A percentile compares a stretch with the other conserved stretches of the same genome.
Conservation (phyloP, 2,888 invertebrate species). For the Endomychus coccineus region DNA sequence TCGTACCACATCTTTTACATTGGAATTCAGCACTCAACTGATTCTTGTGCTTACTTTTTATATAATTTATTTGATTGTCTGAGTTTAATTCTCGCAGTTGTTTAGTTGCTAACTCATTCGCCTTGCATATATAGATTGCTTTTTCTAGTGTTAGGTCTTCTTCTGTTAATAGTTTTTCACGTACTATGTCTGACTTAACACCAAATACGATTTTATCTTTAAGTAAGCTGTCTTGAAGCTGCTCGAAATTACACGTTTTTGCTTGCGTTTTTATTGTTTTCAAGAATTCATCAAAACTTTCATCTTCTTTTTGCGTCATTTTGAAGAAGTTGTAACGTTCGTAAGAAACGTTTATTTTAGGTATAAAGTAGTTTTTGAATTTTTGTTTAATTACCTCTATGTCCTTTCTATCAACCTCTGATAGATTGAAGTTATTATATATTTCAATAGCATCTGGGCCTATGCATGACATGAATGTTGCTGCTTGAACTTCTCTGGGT, state of each 20-base stretch:
- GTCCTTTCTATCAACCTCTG: constrained; percentile 12
- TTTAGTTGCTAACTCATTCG: constrained; percentile 11
- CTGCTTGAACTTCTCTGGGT: constrained; percentile 18
- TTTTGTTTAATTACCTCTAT: constrained; percentile 15
- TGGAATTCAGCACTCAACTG: too few relatives aligned
- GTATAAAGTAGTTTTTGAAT: constrained; percentile 22
- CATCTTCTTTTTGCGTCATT: constrained; percentile 18
- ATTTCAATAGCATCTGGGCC: constrained; percentile 17
- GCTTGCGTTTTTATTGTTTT: constrained; percentile 17
- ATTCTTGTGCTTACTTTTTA: too few relatives aligned
- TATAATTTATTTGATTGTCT: constrained; percentile 8
- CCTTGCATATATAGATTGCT: constrained; percentile 11
- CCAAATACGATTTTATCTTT: constrained; percentile 21
- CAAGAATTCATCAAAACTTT: constrained; percentile 19
- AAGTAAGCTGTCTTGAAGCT: constrained; percentile 17
- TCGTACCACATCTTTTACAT: constrained; percentile 18
- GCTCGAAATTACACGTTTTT: constrained; percentile 17
- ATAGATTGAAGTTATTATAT: constrained; percentile 18
- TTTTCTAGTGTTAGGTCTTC: constrained; percentile 8
- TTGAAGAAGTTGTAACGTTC: constrained; percentile 25
- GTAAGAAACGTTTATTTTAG: constrained; percentile 22
- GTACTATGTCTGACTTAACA: constrained; percentile 8
- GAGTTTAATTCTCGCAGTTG: constrained; percentile 5
- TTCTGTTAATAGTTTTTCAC: constrained; percentile 14
- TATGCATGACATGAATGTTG: constrained; percentile 18